A percentile compares a stretch with the other conserved stretches of the same genome.
phyloP scores from a whole-genome alignment of 2,888 invertebrate species.

The Pasiphila rectangulata region DNA sequence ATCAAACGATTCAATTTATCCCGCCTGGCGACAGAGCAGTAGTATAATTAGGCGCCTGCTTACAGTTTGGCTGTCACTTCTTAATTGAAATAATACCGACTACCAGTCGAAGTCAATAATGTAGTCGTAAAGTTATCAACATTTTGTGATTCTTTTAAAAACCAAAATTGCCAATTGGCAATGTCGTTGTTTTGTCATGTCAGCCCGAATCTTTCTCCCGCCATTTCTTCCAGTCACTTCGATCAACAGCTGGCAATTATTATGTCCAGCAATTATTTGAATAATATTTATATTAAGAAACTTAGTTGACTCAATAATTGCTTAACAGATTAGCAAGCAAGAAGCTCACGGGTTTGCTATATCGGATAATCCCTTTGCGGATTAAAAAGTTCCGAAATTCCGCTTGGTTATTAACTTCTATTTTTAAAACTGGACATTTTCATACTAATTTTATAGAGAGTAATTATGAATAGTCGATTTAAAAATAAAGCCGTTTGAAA shows the following conservation, averaged over 20 bases:
- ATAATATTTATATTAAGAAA: too few species aligned
- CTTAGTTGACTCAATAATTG: too few species aligned
- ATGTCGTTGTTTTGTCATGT: too few species aligned
- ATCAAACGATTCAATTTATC: slow-evolving; percentile 30
- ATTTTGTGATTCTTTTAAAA: slow-evolving; percentile 1
- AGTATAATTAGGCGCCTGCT: slow-evolving; percentile 27
- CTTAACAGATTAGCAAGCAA: not conserved
- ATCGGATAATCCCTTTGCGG: slow-evolving; percentile 1
- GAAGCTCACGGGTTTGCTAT: not conserved
- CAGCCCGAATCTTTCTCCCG: too few species aligned
- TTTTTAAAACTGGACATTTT: too few species aligned
- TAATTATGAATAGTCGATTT: too few species aligned
- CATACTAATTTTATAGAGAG: too few species aligned
- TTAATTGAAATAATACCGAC: slow-evolving; percentile 37
- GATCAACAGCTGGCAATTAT: too few species aligned
- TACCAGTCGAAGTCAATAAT: slow-evolving; percentile 35
- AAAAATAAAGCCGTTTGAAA: too few species aligned
- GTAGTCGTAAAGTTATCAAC: slow-evolving; percentile 25
- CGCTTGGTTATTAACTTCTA: too few species aligned
- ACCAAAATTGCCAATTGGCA: not conserved
- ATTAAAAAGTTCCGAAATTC: slow-evolving; percentile 9
- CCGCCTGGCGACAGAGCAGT: slow-evolving; percentile 27
- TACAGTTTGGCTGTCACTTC: slow-evolving; percentile 26
- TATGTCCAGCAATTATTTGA: too few species aligned
- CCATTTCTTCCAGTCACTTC: too few species aligned